These are phyloP conservation scores for Malthinus seriepunctatus DNA, from an alignment of 2,888 invertebrate species.

Conservation along the genomic window DNA sequence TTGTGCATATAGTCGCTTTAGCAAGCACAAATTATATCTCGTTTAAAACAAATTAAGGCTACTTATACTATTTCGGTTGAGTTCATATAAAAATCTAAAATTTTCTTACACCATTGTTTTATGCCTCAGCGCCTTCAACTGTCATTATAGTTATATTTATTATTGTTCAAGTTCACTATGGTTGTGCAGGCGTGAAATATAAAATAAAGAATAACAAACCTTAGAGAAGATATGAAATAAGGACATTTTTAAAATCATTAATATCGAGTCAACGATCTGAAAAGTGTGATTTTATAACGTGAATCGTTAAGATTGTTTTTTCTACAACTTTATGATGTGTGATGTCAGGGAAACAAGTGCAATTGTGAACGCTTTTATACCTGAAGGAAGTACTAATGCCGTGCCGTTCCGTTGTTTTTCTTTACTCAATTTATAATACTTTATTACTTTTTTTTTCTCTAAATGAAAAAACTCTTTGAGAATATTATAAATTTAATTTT, in stretches of 20 bases:
- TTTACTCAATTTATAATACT: conserved; percentile 18
- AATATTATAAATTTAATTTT: neutral
- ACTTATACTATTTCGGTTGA: conserved; percentile 31
- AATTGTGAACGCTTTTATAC: conserved; percentile 27
- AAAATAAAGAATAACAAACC: conserved; percentile 40
- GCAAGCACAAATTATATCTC: conserved; percentile 25
- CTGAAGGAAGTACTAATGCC: conserved; percentile 32
- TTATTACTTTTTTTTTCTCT: neutral
- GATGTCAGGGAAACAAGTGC: conserved; percentile 31
- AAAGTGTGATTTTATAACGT: conserved; percentile 38
- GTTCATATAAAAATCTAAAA: conserved; percentile 32
- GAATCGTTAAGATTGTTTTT: conserved; percentile 34
- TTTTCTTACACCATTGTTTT: conserved; percentile 41
- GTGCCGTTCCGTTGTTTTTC: conserved; percentile 34
- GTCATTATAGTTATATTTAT: conserved; percentile 51
- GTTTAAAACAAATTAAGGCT: conserved; percentile 29
- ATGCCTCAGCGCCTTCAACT: conserved; percentile 48
- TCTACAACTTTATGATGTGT: conserved; percentile 33
- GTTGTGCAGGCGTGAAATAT: conserved; percentile 43
- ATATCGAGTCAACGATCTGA: conserved; percentile 38
- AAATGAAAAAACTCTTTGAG: neutral
- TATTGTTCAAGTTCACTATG: conserved; percentile 47
- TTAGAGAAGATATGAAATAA: conserved; percentile 36
- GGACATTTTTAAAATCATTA: conserved; percentile 31
- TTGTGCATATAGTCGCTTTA: conserved; percentile 13